Conservation (phyloP, 2,888 invertebrate genomes). For the Tiliacea aurago region DNA sequence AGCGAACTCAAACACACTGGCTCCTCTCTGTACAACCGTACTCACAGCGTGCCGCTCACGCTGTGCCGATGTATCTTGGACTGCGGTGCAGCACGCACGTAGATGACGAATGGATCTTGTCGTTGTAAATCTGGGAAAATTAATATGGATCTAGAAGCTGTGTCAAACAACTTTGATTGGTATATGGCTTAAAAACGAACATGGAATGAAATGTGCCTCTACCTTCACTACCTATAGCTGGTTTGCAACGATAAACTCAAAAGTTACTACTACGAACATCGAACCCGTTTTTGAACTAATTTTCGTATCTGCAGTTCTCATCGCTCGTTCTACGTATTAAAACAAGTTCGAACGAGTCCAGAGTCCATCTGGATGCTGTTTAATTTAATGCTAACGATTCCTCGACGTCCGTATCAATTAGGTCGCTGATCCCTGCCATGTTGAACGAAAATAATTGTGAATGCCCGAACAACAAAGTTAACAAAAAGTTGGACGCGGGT, state of each 20-base stretch:
- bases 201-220: background rate
- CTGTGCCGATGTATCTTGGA: background rate
- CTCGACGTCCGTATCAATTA: conserved; percentile 51
- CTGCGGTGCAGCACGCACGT: background rate
- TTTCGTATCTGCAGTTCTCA: background rate
- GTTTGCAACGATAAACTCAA: background rate
- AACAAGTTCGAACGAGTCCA: conserved; percentile 27
- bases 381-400: conserved; percentile 47
- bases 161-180: background rate
- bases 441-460: conserved; percentile 51
- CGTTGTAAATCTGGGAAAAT: conserved; percentile 4
- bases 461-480: conserved; percentile 54
- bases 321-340: background rate
- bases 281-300: conserved; percentile 18
- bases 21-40: conserved; percentile 26
- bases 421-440: conserved; percentile 33
- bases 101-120: background rate
- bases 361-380: conserved; percentile 35
- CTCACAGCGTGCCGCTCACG: background rate
- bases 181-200: background rate
- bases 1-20: conserved; percentile 24
- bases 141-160: background rate
- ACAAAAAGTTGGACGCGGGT: conserved; percentile 51
- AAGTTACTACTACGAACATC: background rate
- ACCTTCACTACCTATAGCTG: background rate